A percentile compares a stretch with the other conserved stretches of the same genome.
phyloP scores from a whole-genome alignment of 2,113 vertebrate genomes.

The Ictalurus punctatus region DNA sequence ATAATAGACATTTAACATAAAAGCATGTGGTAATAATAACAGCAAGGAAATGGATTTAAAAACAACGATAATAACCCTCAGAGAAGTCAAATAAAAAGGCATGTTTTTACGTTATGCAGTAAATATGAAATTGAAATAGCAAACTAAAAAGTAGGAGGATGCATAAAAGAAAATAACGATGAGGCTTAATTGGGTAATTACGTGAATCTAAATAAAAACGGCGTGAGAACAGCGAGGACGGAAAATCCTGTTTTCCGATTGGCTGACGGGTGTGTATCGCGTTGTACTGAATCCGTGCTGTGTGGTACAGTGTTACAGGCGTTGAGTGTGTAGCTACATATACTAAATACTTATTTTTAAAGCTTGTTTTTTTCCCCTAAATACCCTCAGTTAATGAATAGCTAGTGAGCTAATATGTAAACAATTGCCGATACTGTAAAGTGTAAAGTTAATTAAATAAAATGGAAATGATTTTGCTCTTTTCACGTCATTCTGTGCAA shows the following conservation, averaged over 20 bases:
- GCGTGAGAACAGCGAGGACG: neutral
- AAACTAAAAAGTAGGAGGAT: too few relatives aligned
- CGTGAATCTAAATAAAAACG: neutral
- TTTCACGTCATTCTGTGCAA: neutral
- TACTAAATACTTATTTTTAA: neutral
- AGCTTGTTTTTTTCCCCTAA: neutral
- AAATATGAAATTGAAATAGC: too few relatives aligned
- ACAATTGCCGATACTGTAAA: too few relatives aligned
- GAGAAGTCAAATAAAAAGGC: too few relatives aligned
- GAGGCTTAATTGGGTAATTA: neutral
- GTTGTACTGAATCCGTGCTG: neutral
- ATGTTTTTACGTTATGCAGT: too few relatives aligned
- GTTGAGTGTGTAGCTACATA: neutral
- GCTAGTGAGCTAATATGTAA: neutral
- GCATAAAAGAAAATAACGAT: too few relatives aligned
- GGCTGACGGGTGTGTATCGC: neutral
- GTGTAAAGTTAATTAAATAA: neutral
- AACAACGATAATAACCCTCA: too few relatives aligned
- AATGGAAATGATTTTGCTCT: neutral
- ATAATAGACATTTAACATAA: neutral
- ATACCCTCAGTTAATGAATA: neutral
- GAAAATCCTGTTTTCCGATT: neutral
- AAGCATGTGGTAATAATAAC: neutral
- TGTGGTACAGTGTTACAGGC: neutral
- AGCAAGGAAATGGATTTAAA: neutral